Conservation (phyloP, 2,113 vertebrate species). For the Manacus vitellinus region DNA sequence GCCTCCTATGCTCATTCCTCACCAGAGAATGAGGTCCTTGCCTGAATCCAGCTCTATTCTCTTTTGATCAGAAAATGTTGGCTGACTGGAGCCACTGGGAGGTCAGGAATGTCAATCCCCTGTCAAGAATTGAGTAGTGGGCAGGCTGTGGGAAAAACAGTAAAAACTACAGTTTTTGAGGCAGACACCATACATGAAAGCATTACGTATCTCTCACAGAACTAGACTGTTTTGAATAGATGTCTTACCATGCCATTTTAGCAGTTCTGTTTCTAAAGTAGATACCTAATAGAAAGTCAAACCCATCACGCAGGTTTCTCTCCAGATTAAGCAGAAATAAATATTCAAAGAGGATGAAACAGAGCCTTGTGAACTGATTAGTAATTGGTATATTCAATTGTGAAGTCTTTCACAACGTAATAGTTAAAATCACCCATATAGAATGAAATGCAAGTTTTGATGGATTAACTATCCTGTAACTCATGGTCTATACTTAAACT, state of each 20-base stretch:
- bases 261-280: neutral
- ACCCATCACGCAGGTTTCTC: neutral
- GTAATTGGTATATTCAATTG: neutral
- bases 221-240: neutral
- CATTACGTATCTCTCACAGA: neutral
- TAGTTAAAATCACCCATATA: neutral
- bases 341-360: neutral
- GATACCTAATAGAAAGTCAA: neutral
- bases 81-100: neutral
- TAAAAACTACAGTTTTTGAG: neutral
- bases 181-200: neutral
- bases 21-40: neutral
- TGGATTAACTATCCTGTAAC: neutral
- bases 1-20: neutral
- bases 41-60: neutral
- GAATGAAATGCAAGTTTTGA: neutral
- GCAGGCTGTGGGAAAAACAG: neutral
- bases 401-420: neutral
- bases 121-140: neutral
- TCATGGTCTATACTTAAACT: neutral
- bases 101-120: neutral
- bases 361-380: neutral
- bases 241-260: neutral
- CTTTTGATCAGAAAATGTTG: neutral
- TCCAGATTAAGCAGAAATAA: neutral